Conservation (phyloP, 2,888 invertebrate genomes). For the Maniola hyperantus region DNA sequence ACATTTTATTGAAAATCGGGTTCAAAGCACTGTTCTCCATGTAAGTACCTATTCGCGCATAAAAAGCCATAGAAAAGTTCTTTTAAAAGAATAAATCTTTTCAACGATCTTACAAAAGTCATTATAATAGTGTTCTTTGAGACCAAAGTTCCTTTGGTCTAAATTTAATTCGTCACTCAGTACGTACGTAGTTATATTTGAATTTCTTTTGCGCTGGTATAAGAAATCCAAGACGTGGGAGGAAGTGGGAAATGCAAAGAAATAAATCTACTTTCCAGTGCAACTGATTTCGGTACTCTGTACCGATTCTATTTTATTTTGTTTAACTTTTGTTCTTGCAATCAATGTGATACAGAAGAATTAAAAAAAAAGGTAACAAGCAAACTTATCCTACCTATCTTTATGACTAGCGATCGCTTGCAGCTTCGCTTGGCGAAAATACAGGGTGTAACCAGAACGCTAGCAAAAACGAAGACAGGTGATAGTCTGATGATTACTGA, state of each 20-base stretch:
- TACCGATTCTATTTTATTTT: too few species aligned
- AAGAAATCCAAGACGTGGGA: not conserved
- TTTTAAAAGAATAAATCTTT: not conserved
- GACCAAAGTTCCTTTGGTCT: not conserved
- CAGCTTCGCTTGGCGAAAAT: too few species aligned
- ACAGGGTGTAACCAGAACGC: too few species aligned
- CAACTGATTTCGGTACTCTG: not conserved
- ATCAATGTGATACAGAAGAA: too few species aligned
- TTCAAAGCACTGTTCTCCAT: too few species aligned
- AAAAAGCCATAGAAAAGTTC: not conserved
- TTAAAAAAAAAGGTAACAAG: too few species aligned
- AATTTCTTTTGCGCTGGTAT: not conserved
- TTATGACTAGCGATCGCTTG: too few species aligned
- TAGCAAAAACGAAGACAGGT: too few species aligned
- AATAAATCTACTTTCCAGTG: not conserved
- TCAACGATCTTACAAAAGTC: not conserved
- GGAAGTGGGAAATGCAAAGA: not conserved
- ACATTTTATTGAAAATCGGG: too few species aligned
- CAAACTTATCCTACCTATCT: too few species aligned
- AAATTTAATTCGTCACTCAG: not conserved
- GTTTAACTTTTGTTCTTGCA: too few species aligned
- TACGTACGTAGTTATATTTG: not conserved
- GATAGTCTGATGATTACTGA: too few species aligned
- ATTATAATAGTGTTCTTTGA: not conserved
- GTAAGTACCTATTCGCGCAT: not conserved